Base-by-base conservation (phyloP, 2,113 vertebrate genomes). In the Blennius ocellaris region DNA sequence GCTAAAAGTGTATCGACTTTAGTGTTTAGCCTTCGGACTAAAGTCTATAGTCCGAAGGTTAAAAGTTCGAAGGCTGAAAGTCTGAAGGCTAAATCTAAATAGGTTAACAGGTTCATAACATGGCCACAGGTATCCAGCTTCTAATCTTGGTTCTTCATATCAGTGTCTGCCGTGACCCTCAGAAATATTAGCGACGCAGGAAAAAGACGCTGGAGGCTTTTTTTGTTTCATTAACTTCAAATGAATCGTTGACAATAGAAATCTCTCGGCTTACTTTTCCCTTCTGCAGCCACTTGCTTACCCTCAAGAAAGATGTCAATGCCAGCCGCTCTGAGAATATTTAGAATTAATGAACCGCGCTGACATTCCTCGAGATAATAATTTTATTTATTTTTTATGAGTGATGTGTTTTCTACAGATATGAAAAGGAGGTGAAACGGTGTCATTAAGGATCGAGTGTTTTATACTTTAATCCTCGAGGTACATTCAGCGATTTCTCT, bases 211-310 rank as follows among this genome's bases (percentile, higher is more conserved):
- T 64, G 6, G 11, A 51, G 56, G 69, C 63, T 2, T 71, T 44
- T 44, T 59, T 83, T 78, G 44, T 63, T 67, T 59, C 17, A 1
- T 52, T 74, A n/a, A 52, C 63, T 56, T 10, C 30, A 6, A 62
- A 76, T 69, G 15, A 84, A 47, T 78, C 69, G 69, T 54, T 76
- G 64, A 67, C 47, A 66, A 9, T 8, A 61, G 21, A 76, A 64
- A 53, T 45, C 56, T n/a, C 51, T 68, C 16, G 54, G 47, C 69
- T 77, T 16, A 1, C 5, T 8, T 41, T 66, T 60, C 10, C 17
- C 40, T 39, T 16, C 51, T 8, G 2, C 40, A 30, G 8, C 55
- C 2, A 2, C 58, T 37, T n/a, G 0, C 11, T 7, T 11, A 50
- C 53, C 6, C 41, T 66, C 0, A 7, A 55, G 45, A 72, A 30